Evolutionary conservation across 2,113 vertebrate genomes (phyloP).

Genomic region (Hippotragus niger): DNA sequence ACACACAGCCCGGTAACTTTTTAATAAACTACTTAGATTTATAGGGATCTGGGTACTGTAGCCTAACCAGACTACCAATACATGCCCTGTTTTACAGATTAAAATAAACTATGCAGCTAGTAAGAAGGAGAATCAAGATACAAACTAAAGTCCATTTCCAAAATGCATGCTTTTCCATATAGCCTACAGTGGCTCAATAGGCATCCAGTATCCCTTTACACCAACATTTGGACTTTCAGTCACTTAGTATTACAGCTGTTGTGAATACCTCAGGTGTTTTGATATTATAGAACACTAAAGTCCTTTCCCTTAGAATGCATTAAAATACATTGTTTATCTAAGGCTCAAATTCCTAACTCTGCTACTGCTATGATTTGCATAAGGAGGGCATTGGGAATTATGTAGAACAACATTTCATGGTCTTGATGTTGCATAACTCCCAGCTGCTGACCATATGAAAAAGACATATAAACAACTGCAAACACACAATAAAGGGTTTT

Average conservation of each 20-base stretch:
- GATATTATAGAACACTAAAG: background rate
- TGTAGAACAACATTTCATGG: constrained; percentile 17
- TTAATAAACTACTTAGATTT: background rate
- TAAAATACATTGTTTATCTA: constrained; percentile 25
- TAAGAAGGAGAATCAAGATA: background rate
- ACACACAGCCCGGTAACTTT: background rate
- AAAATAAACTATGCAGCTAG: background rate
- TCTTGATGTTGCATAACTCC: constrained; percentile 49
- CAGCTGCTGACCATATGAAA: constrained; percentile 66
- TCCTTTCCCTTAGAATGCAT: background rate
- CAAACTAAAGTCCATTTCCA: background rate
- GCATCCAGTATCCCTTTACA: background rate
- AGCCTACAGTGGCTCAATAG: background rate
- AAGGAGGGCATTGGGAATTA: constrained; percentile 42
- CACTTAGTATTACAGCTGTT: background rate
- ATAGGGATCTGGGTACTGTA: background rate
- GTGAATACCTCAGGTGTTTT: background rate
- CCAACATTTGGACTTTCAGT: background rate
- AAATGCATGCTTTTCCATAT: background rate
- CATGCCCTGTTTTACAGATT: background rate
- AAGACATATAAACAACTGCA: constrained; percentile 20
- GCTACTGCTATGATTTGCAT: constrained; percentile 28
- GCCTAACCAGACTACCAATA: background rate
- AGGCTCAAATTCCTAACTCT: background rate
- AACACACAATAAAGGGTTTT: background rate